A percentile compares a stretch with the other conserved stretches of the same genome.
Conservation (phyloP, 2,888 invertebrate species). For the Dryococelus australis region DNA sequence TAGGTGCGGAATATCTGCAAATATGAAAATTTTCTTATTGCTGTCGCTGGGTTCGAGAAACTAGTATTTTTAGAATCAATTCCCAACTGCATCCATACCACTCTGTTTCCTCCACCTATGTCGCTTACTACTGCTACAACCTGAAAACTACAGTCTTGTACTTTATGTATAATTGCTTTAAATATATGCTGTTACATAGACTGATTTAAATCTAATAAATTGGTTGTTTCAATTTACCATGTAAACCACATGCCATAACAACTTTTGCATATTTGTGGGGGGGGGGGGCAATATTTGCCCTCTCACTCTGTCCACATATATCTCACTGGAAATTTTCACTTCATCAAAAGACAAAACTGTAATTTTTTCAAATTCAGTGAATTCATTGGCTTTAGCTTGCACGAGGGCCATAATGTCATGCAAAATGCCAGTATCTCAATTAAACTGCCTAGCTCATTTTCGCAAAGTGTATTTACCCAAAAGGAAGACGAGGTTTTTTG, state of each 20-base stretch:
- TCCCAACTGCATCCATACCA: neutral
- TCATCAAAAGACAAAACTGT: too few species aligned
- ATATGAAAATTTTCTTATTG: too few species aligned
- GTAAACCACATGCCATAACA: neutral
- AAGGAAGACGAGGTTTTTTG: too few species aligned
- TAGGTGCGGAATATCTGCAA: too few species aligned
- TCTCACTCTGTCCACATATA: too few species aligned
- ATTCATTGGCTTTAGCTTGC: neutral
- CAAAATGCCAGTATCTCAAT: neutral
- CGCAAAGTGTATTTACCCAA: too few species aligned
- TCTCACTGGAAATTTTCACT: too few species aligned
- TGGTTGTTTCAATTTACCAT: neutral
- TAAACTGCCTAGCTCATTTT: neutral
- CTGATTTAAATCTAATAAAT: neutral
- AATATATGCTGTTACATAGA: neutral
- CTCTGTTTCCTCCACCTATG: constrained; percentile 2
- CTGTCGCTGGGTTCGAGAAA: too few species aligned
- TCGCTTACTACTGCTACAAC: neutral
- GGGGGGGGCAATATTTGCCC: neutral
- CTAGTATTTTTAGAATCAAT: neutral
- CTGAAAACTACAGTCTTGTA: neutral
- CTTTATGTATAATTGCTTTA: neutral
- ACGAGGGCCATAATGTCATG: neutral
- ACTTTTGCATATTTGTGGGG: neutral
- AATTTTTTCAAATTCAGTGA: too few species aligned